Evolutionary conservation across 2,888 invertebrate species (phyloP).

Genomic region (Diabrotica balteata): DNA sequence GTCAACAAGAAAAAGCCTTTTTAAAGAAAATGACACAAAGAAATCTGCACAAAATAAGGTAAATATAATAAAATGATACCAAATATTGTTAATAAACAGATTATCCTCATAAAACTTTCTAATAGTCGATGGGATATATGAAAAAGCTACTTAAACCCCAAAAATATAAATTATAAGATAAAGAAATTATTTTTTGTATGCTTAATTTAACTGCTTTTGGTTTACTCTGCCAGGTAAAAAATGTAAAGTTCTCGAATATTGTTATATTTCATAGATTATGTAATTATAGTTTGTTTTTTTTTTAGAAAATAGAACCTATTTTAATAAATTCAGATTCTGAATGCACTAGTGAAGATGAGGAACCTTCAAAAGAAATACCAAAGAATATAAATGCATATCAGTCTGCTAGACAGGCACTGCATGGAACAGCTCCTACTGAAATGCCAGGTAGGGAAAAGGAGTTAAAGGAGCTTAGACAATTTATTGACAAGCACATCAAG

Average conservation of each 20-base stretch:
- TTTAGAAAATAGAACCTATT: background rate
- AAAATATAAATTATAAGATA: no score
- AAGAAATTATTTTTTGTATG: no score
- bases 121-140: no score
- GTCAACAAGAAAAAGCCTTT: constrained; percentile 18
- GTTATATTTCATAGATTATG: background rate
- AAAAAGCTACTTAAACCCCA: no score
- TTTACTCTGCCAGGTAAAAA: no score
- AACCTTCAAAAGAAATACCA: background rate
- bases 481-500: constrained; percentile 72
- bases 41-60: background rate
- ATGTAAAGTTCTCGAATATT: no score
- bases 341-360: no score
- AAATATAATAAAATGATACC: background rate
- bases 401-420: constrained; percentile 56
- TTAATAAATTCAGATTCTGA: background rate
- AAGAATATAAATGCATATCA: constrained; percentile 45
- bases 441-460: constrained; percentile 84
- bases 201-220: no score
- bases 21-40: constrained; percentile 33
- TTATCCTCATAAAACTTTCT: no score
- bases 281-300: background rate
- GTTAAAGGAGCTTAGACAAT: constrained; percentile 70
- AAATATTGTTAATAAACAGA: no score
- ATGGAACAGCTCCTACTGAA: constrained; percentile 53